Evolutionary conservation across 2,888 invertebrate genomes (phyloP).

Genomic region (Caenorhabditis japonica): DNA sequence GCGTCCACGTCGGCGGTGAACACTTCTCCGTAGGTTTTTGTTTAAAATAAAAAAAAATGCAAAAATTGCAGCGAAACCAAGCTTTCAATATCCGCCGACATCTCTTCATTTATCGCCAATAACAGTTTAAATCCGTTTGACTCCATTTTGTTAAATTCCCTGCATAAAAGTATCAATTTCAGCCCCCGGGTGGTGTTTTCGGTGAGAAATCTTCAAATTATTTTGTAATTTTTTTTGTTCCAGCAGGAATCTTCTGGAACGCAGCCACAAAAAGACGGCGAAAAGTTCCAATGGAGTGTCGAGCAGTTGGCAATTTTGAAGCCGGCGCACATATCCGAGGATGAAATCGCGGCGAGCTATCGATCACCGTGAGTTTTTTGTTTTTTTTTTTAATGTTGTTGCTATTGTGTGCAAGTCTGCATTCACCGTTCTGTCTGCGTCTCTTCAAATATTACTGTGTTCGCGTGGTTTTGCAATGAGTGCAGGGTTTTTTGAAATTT

Average conservation of each 20-base stretch:
- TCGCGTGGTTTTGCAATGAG: no score
- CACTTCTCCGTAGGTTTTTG: no score
- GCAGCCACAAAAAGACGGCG: constrained; percentile 21
- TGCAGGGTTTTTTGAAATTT: no score
- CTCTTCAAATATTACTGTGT: no score
- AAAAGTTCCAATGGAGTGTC: constrained; percentile 54
- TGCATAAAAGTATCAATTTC: constrained; percentile 53
- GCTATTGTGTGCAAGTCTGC: no score
- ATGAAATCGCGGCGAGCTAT: constrained; percentile 55
- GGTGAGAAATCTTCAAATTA: constrained; percentile 4
- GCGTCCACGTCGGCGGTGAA: constrained; percentile 10
- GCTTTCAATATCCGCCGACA: constrained; percentile 30
- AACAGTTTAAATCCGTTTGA: constrained; percentile 45
- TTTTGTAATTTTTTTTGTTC: background rate
- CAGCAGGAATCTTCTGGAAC: constrained; percentile 29
- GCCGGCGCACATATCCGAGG: constrained; percentile 59
- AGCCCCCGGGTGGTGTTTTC: constrained; percentile 44
- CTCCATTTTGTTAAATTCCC: constrained; percentile 25
- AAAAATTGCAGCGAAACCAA: constrained; percentile 18
- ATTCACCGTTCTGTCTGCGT: no score
- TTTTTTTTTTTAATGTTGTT: no score
- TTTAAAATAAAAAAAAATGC: no score
- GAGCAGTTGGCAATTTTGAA: constrained; percentile 56
- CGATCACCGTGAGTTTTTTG: constrained; percentile 46
- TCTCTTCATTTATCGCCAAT: constrained; percentile 45